Evolutionary conservation across 2,797 vertebrate genomes (phyloP).

Genomic region (Bovichtus variegatus): DNA sequence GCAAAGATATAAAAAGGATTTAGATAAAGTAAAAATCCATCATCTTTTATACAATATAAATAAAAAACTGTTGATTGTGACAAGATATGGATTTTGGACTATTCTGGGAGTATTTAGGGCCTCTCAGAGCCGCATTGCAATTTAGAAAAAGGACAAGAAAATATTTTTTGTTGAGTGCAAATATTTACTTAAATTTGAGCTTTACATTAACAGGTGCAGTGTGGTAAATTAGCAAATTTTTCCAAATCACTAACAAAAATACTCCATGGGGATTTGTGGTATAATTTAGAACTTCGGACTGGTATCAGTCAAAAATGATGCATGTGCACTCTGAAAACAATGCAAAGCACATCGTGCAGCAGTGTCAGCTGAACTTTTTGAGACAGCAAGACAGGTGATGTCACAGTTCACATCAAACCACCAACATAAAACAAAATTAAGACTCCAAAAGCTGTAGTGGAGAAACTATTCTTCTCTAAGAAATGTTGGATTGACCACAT

Average conservation of each 20-base stretch:
- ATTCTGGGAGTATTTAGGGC: neutral
- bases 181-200: neutral
- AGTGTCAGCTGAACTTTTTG: neutral
- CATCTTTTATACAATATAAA: neutral
- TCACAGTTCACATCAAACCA: constrained; percentile 6
- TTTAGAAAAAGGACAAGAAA: neutral
- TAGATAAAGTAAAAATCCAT: neutral
- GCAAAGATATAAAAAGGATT: neutral
- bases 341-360: constrained; percentile 39
- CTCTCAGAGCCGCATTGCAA: neutral
- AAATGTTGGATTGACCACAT: neutral
- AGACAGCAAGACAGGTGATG: constrained; percentile 6
- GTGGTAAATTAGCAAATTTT: neutral
- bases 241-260: neutral
- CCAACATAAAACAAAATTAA: neutral
- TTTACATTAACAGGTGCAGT: neutral
- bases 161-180: neutral
- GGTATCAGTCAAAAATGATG: constrained; percentile 15
- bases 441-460: neutral
- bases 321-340: constrained; percentile 29
- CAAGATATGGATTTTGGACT: neutral
- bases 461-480: neutral
- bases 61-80: neutral
- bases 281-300: constrained; percentile 29
- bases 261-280: neutral